Evolutionary conservation across 1,140 invertebrate species (phyloP), one percentile per base, ranked within the genome.

Genomic region (Centruroides vittatus): DNA sequence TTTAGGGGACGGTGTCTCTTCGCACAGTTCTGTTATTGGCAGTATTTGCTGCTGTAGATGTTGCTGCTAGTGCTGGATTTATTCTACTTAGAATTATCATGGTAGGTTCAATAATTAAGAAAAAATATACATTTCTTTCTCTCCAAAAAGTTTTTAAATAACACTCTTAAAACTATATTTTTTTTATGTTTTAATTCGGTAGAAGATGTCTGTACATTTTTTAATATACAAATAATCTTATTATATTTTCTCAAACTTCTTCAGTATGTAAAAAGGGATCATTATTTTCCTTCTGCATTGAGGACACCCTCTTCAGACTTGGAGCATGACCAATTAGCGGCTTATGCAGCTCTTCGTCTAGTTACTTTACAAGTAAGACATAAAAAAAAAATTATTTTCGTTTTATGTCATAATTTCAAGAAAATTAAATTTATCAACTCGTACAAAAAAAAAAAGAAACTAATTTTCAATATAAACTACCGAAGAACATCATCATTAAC

Each of bases 31-130:
- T 70, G 10, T 53, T 70, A n/a, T 47, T 70, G 34, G 64, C 69
- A 10, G 66, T 70, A 23, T 70, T 70, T 63, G 69, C 67, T 36
- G 69, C 69, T 3, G 67, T 70, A 11, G 69, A 70, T 55, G 68
- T 70, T 36, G 69, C 69, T 6, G 69, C 69, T 13, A 70, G 69
- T 54, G 65, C 69, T 10, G 69, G 69, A 35, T 70, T 70, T 55
- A 66, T 70, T 34, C 61, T 70, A 53, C 60, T 70, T 11, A 55
- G 69, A 35, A 59, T 70, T 11, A 70, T 70, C 10, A 68, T 70
- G 68, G 68, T 69, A 66, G 58, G 50, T 62, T 36, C 51, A 41
- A 41, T 5, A 41, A 41, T 41, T 41, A 41, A 41, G 4, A 41
- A 41, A 41, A 4, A 41, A 4, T 41, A 41, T 41, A 41, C 36